Base-by-base conservation (phyloP, 2,113 vertebrate species). In the Phyllostomus hastatus region DNA sequence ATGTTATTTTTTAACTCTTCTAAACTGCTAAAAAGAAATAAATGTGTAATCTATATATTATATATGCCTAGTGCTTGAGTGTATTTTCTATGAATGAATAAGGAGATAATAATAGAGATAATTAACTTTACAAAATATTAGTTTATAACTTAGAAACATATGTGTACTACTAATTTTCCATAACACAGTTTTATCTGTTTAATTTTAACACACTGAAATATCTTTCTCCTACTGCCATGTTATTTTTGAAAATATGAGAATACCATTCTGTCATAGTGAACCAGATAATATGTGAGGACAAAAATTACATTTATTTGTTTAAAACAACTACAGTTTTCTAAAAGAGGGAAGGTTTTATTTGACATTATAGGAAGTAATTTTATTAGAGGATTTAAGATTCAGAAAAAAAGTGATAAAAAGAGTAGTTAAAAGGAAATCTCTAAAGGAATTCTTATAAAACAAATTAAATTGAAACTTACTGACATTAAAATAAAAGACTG, bases 391-490 rank as follows among this genome's bases (percentile, higher is more conserved):
- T 64, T 88, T 24, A 90, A 96, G 89, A 97, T 19, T 96, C 19
- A 61, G 81, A 48, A 88, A 75, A 82, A 61, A 75, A 4, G 31
- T 76, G 46, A 64, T 4, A 10, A 66, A 93, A 24, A 52, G 90
- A 57, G 59, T 76, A 17, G n/a, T 52, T 96, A 61, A 70, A 94
- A 20, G 31, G 3, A 95, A 96, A 95, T 66, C 5, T 84, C 5
- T 57, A 91, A 61, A 80, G 88, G 84, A 89, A 17, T 52, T 96
- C 28, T 41, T 90, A 38, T 91, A 73, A 88, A 92, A 92, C 5
- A 97, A 90, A 96, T 90, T 91, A 89, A 97, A 89, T 57, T 41
- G 43, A 38, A 97, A 97, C 88, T 95, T 97, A 83, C 81, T 96
- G 66, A 86, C 64, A 96, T 95, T 97, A 95, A 97, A 96, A 91